Evolutionary conservation across 1,140 invertebrate species (phyloP).

Genomic region (Drosophila sucinea): DNA sequence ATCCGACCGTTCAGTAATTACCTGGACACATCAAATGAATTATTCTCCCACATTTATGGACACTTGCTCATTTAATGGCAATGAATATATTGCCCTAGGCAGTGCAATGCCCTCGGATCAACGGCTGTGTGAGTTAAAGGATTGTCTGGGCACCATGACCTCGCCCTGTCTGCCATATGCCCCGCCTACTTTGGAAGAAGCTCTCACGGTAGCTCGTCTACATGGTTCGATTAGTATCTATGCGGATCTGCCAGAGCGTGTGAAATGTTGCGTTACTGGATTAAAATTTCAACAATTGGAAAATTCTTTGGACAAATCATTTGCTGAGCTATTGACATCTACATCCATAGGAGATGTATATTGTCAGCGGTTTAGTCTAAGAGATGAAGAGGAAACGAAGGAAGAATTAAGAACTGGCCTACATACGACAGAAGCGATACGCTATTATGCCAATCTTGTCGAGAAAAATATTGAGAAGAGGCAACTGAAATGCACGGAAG

Average conservation of each 20-base stretch:
- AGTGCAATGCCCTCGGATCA: slow-evolving; percentile 41
- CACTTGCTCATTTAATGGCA: slow-evolving; percentile 26
- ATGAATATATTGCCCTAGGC: slow-evolving; percentile 54
- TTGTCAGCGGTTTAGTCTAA: slow-evolving; percentile 44
- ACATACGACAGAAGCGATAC: slow-evolving; percentile 45
- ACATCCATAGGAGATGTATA: slow-evolving; percentile 58
- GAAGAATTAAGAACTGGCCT: slow-evolving; percentile 42
- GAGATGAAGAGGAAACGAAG: slow-evolving; percentile 34
- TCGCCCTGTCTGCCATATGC: slow-evolving; percentile 47
- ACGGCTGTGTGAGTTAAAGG: slow-evolving; percentile 55
- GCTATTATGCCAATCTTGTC: slow-evolving; percentile 39
- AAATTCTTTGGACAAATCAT: slow-evolving; percentile 37
- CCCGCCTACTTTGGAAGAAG: slow-evolving; percentile 49
- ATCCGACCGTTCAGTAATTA: slow-evolving; percentile 53
- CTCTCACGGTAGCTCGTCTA: slow-evolving; percentile 36
- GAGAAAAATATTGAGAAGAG: not conserved
- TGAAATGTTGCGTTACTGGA: slow-evolving; percentile 49
- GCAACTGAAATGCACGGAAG: slow-evolving; percentile 37
- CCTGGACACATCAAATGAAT: slow-evolving; percentile 70
- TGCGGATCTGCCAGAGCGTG: slow-evolving; percentile 52
- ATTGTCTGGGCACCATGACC: slow-evolving; percentile 29
- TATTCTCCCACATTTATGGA: slow-evolving; percentile 57
- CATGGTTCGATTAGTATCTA: slow-evolving; percentile 43
- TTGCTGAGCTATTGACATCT: slow-evolving; percentile 55
- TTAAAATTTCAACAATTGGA: slow-evolving; percentile 47